Evolutionary conservation across 1,140 invertebrate genomes (phyloP).

Genomic region (Rhysida immarginata): DNA sequence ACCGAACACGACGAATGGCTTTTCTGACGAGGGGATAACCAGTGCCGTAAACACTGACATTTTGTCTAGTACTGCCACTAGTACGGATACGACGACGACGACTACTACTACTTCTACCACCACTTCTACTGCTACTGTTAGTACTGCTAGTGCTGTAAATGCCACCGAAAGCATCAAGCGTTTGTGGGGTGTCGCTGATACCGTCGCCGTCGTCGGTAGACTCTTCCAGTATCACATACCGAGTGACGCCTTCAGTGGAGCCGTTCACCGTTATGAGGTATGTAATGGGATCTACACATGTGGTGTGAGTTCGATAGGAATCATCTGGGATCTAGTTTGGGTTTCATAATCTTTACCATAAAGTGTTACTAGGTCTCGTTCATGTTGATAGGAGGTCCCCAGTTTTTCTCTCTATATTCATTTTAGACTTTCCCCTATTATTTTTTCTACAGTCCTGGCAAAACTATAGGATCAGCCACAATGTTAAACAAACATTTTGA

Average conservation of each 20-base stretch:
- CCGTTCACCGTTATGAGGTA: conserved; percentile 33
- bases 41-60: too few species aligned
- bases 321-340: neutral
- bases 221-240: conserved; percentile 33
- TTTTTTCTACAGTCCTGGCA: too few species aligned
- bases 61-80: too few species aligned
- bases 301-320: too few species aligned
- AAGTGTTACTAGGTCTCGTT: neutral
- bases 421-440: too few species aligned
- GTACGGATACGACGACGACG: too few species aligned
- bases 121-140: neutral
- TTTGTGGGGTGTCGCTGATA: conserved; percentile 29
- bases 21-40: too few species aligned
- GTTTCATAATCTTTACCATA: neutral
- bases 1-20: too few species aligned
- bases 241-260: conserved; percentile 30
- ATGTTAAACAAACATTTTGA: too few species aligned
- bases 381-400: too few species aligned
- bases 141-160: neutral
- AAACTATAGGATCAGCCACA: too few species aligned
- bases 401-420: too few species aligned
- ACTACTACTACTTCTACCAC: neutral
- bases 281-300: conserved; percentile 16
- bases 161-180: conserved; percentile 15
- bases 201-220: conserved; percentile 29